Conservation (phyloP, 2,888 invertebrate genomes). For the Thereva unica region DNA sequence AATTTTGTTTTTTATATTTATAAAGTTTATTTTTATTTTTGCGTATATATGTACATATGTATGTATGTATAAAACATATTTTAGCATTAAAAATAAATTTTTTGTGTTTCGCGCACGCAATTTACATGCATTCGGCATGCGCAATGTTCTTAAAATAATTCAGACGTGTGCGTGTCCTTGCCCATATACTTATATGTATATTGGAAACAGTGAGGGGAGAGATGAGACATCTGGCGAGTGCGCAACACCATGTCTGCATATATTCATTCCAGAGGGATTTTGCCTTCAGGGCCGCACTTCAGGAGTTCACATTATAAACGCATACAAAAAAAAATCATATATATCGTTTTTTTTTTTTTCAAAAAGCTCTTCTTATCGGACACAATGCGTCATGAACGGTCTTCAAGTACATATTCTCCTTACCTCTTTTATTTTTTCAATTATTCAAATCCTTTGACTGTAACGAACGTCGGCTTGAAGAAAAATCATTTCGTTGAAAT, state of each 20-base stretch:
- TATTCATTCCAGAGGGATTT: too few relatives aligned
- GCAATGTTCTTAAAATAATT: constrained; percentile 14
- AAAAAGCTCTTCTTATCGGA: too few relatives aligned
- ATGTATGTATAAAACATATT: not conserved
- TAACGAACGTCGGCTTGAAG: constrained; percentile 13
- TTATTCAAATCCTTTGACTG: constrained; percentile 20
- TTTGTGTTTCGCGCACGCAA: constrained; percentile 4
- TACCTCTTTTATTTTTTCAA: constrained; percentile 11
- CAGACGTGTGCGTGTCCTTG: constrained; percentile 5
- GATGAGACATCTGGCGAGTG: constrained; percentile 22
- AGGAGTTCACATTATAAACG: too few relatives aligned
- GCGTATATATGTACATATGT: not conserved
- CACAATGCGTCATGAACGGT: not conserved
- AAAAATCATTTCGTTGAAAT: not conserved
- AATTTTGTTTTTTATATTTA: not conserved
- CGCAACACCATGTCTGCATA: too few relatives aligned
- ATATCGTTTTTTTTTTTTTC: not conserved
- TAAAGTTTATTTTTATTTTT: not conserved
- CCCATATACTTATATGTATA: not conserved
- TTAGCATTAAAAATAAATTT: not conserved
- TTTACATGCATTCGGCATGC: constrained; percentile 2
- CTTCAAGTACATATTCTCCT: not conserved
- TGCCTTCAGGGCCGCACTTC: too few relatives aligned
- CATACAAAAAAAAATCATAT: too few relatives aligned
- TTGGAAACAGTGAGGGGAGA: constrained; percentile 11